Base-by-base conservation (phyloP, 2,797 vertebrate genomes). In the Alca torda region DNA sequence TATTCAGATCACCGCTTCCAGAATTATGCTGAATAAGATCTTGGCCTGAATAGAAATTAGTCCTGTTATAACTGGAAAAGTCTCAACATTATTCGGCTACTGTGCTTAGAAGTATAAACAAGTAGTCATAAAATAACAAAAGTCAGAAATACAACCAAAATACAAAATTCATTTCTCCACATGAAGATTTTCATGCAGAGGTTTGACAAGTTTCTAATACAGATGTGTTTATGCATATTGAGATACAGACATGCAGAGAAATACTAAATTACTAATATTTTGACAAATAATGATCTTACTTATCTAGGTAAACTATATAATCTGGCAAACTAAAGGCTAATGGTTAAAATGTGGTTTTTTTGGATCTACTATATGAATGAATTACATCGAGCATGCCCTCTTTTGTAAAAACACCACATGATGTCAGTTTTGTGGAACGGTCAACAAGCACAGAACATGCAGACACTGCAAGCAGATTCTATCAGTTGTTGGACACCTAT, bases 1-100 rank as follows among this genome's bases (percentile, higher is more conserved):
- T 97, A 8, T 98, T 99, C 69, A 99, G 96, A 80, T 99, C 99
- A 43, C 95, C 95, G 45, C 96, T 95, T 74, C 97, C 98, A 39
- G 97, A 95, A 93, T 95, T 98, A 84, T 98, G 98, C 4, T 98
- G 97, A 84, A 99, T 98, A 61, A 99, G 98, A 96, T 99, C 98
- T 90, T 99, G 99, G 94, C 99, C 99, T 99, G 83, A 53, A 96
- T 0, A 75, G 67, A 97, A 97, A 92, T 90, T 13, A 83, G 17
- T 23, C 23, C 23, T 69, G 1, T 76, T 77, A 56, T 35, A 72
- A 45, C 41, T 64, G 23, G 30, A 92, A 95, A 68, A 0, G 1
- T 43, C 23, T 80, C 17, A 63, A 26, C 5, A 25, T 68, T 77
- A 26, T 39, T 63, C 39, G 78, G 33, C 31, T 70, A 41, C 28